Conservation (phyloP, 2,888 invertebrate genomes). For the Dynastes grantii region DNA sequence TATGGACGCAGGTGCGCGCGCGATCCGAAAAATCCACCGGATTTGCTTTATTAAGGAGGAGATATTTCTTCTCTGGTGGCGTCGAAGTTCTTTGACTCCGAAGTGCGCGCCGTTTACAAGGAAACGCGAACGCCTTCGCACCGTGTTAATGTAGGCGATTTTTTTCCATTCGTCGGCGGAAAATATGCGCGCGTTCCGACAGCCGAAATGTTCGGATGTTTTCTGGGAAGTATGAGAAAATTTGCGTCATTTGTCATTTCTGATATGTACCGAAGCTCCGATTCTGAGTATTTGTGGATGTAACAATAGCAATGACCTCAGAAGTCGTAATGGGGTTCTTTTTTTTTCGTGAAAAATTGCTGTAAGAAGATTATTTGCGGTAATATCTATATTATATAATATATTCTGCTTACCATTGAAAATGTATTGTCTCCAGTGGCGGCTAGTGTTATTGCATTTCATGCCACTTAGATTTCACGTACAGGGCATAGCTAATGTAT, state of each 20-base stretch:
- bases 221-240: slow-evolving; percentile 25
- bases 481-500: no score
- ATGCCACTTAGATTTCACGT: no score
- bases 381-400: no score
- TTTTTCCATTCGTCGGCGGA: slow-evolving; percentile 13
- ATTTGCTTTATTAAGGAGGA: slow-evolving; percentile 43
- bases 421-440: no score
- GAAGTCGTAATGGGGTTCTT: no score
- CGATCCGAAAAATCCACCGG: slow-evolving; percentile 37
- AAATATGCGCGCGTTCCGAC: slow-evolving; percentile 27
- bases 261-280: neutral
- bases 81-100: slow-evolving; percentile 11
- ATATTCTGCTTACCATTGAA: no score
- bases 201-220: neutral
- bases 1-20: slow-evolving; percentile 38
- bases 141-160: slow-evolving; percentile 29
- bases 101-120: slow-evolving; percentile 10
- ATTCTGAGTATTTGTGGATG: neutral
- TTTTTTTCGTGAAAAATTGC: neutral
- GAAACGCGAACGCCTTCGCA: slow-evolving; percentile 12
- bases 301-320: no score
- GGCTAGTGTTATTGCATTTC: no score
- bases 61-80: slow-evolving; percentile 35
- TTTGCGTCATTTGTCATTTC: slow-evolving; percentile 38
- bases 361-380: no score